A percentile compares a stretch with the other conserved stretches of the same genome.
Conservation (phyloP, 2,888 invertebrate genomes). For the Drosophila lacicola region DNA sequence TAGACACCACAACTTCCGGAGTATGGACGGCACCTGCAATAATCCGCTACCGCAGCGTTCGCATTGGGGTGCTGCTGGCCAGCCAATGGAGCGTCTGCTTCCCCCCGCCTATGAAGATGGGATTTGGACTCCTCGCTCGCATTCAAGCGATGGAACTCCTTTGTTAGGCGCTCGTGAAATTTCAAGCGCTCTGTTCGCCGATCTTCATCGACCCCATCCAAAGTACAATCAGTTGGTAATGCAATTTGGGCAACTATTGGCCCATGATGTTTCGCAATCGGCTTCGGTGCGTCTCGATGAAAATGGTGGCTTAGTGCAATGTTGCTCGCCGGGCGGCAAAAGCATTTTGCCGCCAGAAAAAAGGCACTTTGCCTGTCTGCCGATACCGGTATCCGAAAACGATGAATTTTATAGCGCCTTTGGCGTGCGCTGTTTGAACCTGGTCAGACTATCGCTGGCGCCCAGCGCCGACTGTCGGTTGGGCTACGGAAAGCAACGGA, state of each 20-base stretch:
- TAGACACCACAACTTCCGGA: conserved; percentile 87
- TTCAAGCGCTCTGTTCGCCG: conserved; percentile 88
- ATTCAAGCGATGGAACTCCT: conserved; percentile 85
- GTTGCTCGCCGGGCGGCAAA: conserved; percentile 88
- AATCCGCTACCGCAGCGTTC: conserved; percentile 86
- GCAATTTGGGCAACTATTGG: conserved; percentile 93
- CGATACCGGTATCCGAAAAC: conserved; percentile 87
- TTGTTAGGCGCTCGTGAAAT: conserved; percentile 89
- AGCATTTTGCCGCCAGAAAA: conserved; percentile 85
- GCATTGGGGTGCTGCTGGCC: conserved; percentile 89
- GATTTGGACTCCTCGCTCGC: conserved; percentile 84
- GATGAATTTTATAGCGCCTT: conserved; percentile 88
- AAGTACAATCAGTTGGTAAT: conserved; percentile 89
- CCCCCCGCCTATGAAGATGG: conserved; percentile 90
- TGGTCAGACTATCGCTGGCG: conserved; percentile 89
- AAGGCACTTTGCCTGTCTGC: conserved; percentile 89
- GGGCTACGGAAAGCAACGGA: conserved; percentile 90
- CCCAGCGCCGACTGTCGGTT: conserved; percentile 89
- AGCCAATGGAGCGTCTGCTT: conserved; percentile 88
- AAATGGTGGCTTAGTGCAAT: conserved; percentile 89
- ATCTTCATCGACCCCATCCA: conserved; percentile 87
- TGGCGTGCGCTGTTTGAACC: conserved; percentile 89
- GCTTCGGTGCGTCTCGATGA: conserved; percentile 88
- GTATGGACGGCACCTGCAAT: conserved; percentile 93
- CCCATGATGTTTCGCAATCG: conserved; percentile 91